Conservation (phyloP, 2,113 vertebrate genomes). For the Ahaetulla prasina region DNA sequence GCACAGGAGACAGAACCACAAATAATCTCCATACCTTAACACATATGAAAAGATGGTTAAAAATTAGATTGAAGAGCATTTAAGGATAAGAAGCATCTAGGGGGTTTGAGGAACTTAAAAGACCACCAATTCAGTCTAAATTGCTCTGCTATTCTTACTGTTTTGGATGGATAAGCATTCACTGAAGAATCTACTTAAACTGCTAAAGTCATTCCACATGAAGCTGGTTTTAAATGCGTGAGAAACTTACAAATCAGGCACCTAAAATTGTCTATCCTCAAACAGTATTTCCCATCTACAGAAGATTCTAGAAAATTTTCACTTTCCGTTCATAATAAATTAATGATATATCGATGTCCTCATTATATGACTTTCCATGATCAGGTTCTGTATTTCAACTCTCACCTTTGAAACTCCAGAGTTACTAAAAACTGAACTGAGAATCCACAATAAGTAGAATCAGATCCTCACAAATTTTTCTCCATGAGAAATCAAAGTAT, state of each 20-base stretch:
- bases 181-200: background rate
- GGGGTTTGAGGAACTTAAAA: background rate
- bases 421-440: background rate
- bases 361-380: background rate
- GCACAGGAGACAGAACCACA: background rate
- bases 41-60: background rate
- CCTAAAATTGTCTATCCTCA: background rate
- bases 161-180: background rate
- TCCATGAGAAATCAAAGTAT: background rate
- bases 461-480: background rate
- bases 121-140: background rate
- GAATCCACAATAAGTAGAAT: background rate
- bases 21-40: background rate
- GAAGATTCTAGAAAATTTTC: background rate
- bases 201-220: background rate
- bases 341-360: background rate
- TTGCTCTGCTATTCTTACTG: background rate
- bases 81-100: background rate
- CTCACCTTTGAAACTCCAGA: background rate
- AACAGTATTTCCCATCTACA: background rate
- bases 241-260: background rate
- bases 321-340: background rate
- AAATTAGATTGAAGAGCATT: background rate
- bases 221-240: background rate
- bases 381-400: background rate